Base-by-base conservation (phyloP, 2,797 vertebrate species). In the Anguilla marmorata region DNA sequence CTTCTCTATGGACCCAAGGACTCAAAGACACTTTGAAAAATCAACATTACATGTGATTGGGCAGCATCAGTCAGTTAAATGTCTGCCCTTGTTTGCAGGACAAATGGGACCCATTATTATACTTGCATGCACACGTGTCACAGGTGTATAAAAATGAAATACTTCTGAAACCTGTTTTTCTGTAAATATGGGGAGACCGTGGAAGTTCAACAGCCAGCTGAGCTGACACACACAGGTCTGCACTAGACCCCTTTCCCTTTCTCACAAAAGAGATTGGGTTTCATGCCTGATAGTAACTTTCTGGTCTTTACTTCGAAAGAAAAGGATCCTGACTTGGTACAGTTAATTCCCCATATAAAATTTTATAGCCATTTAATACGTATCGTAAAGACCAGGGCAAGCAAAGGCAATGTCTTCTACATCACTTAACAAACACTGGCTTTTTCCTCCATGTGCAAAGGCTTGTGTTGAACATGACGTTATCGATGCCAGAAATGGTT, bases 191-290 rank as follows among this genome's bases (percentile, higher is more conserved):
- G 74, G 24, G 74, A 79, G 4, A 41, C 11, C 2, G 37, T 76
- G 72, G 72, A 76, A 41, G 8, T 41, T 33, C 33, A 79, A 37
- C 74, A 79, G 16, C 6, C 41, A 45, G 41, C 41, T 45, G 41
- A 45, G 41, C 41, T 45, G 41, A 7, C 74, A 5, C 12, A 0
- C 11, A 33, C 74, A 79, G 37, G 5, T 37, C 6, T 37, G 74
- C 14, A 41, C 16, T 79, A 16, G 7, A 41, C 37, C 74, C 33
- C 9, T 1, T 30, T 83, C 48, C 60, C 30, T 45, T 24, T 27
- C 27, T 87, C 52, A 50, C 50, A 50, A 76, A 88, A 33, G 69
- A 52, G 84, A 72, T 85, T 84, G 63, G 50, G 54, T 87, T 87
- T 87, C 76, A 83, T n/a, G 37, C 58, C 74, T 82, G 48, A 48